Evolutionary conservation across 2,888 invertebrate species (phyloP).

Genomic region (Philopedon plagiatum): DNA sequence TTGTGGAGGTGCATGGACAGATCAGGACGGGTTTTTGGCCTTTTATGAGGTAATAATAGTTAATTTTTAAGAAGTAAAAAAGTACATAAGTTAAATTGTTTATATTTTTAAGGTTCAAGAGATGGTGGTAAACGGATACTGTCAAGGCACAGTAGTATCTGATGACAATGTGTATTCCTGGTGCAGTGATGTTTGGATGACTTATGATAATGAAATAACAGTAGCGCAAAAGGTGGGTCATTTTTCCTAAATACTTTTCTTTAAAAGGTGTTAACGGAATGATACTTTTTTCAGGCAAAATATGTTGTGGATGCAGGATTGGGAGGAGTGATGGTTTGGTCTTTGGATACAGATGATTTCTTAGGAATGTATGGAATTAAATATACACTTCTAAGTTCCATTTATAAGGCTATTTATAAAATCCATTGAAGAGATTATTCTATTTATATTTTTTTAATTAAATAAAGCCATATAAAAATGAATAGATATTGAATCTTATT

Average conservation of each 20-base stretch:
- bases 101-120: slow-evolving; percentile 35
- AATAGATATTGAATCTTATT: too few species aligned
- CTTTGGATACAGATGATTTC: slow-evolving; percentile 72
- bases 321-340: slow-evolving; percentile 72
- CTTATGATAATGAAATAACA: slow-evolving; percentile 58
- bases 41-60: slow-evolving; percentile 80
- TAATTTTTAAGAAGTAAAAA: not conserved
- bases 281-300: slow-evolving; percentile 59
- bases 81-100: not conserved
- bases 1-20: slow-evolving; percentile 81
- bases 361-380: slow-evolving; percentile 60
- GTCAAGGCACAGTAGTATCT: slow-evolving; percentile 23
- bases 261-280: not conserved
- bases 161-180: slow-evolving; percentile 59
- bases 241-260: not conserved
- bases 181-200: slow-evolving; percentile 59
- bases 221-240: slow-evolving; percentile 56
- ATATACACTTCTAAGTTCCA: slow-evolving; percentile 64
- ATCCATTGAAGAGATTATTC: not conserved
- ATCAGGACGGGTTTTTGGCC: slow-evolving; percentile 84
- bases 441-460: too few species aligned
- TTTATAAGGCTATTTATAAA: slow-evolving; percentile 26
- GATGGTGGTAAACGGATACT: slow-evolving; percentile 28
- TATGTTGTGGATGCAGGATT: slow-evolving; percentile 65
- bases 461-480: not conserved